These are phyloP conservation scores for Amphiprion ocellaris DNA, from an alignment of 2,113 vertebrate species.

Conservation along the genomic window DNA sequence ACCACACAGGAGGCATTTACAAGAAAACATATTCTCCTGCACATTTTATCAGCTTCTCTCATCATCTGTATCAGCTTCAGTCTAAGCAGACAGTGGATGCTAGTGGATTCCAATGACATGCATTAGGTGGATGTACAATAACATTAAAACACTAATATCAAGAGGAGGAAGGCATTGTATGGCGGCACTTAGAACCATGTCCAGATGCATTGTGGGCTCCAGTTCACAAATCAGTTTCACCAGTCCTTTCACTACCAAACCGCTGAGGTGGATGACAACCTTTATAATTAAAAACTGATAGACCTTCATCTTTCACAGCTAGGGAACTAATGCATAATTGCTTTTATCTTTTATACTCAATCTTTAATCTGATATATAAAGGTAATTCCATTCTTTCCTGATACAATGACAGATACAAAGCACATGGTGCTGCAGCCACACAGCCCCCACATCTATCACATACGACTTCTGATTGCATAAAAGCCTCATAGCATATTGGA, in stretches of 20 bases:
- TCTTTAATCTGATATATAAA: not conserved
- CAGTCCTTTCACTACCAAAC: not conserved
- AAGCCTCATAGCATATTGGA: not conserved
- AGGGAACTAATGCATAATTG: not conserved
- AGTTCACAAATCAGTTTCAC: not conserved
- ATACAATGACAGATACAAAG: conserved; percentile 32
- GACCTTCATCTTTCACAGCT: not conserved
- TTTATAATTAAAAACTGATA: not conserved
- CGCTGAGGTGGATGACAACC: not conserved
- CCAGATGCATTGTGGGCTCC: not conserved
- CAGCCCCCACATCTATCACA: conserved; percentile 2
- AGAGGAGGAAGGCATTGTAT: not conserved
- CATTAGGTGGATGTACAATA: not conserved
- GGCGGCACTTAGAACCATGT: not conserved
- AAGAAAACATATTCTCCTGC: no score
- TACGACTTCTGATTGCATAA: conserved; percentile 7
- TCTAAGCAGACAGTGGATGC: not conserved
- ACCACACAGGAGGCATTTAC: not conserved
- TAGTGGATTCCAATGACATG: not conserved
- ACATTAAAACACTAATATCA: not conserved
- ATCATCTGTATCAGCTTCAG: not conserved
- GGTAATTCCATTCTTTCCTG: conserved; percentile 1
- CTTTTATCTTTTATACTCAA: not conserved
- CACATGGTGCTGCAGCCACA: not conserved
- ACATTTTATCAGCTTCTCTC: not conserved